Conservation (phyloP, 2,797 vertebrate species). For the Peromyscus attwateri region DNA sequence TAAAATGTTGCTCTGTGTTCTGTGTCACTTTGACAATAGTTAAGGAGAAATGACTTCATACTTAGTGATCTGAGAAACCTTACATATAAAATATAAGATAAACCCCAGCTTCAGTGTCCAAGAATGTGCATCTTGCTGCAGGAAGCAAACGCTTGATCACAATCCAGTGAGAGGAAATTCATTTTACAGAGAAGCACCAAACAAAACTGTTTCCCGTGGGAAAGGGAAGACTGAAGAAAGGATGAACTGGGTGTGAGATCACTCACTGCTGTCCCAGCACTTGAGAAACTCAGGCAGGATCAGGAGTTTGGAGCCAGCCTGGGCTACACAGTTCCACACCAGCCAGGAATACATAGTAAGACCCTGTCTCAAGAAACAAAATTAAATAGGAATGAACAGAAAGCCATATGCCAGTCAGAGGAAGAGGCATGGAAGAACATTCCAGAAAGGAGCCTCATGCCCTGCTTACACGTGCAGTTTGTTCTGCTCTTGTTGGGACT, state of each 20-base stretch:
- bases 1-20: not conserved
- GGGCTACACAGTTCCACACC: not conserved
- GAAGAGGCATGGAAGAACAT: not conserved
- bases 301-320: not conserved
- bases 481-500: not conserved
- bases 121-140: not conserved
- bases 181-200: too few relatives aligned
- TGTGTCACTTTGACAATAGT: slow-evolving; percentile 16
- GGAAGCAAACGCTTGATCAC: not conserved
- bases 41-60: not conserved
- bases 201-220: not conserved
- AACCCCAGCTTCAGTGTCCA: not conserved
- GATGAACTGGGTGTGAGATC: too few relatives aligned
- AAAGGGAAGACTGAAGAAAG: not conserved
- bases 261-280: not conserved
- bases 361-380: not conserved
- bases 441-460: not conserved
- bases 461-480: not conserved
- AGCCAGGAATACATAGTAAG: not conserved
- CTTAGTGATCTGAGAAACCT: not conserved
- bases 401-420: not conserved
- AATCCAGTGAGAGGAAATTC: not conserved
- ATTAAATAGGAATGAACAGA: not conserved
- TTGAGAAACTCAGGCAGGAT: not conserved
- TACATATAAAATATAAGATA: not conserved